Evolutionary conservation across 2,888 invertebrate genomes (phyloP), one percentile per base, ranked within the genome.

Genomic region (Aspidiotus rigidus): DNA sequence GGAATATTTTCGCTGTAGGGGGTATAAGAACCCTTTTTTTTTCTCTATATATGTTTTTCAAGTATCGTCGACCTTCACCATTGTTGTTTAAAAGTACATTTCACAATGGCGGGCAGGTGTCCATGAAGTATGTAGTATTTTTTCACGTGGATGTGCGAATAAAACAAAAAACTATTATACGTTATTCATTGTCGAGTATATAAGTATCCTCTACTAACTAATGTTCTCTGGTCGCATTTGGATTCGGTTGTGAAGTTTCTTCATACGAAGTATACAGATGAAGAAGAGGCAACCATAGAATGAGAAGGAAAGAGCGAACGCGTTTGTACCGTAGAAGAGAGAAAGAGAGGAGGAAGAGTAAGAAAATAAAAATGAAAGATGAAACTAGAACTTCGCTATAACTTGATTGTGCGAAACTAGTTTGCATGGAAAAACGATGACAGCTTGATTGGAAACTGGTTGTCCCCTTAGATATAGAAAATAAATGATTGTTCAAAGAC

Each of bases 381-480:
- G 41, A 44, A 67, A 67, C 60, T 67, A 60, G 67, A 67, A 67
- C 67, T 67, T 60, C 39, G 67, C 39, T 49, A 49, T 57, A 59
- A 60, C 39, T 59, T 39, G 59, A 17, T 59, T 28, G 28, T 49
- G 60, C 60, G 57, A 67, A 67, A 67, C 67, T 67, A 57, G 67
- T 67, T 67, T 67, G 40, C 57, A 67, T 67, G 67, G 59, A 67
- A 67, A 67, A 67, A 67, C 39, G 67, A 67, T 59, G 67, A 67
- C 67, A 67, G 67, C 60, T 60, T 60, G 67, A 67, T 67, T 67
- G 67, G 67, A 67, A 67, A 67, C 67, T 67, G 67, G 67, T 67
- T 67, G 67, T 67, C 67, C 28, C 28, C 28, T 28, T 28, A 28
- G 28, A 28, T 28, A 67, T 67, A 67, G 67, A 67, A 67, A 67